Evolutionary conservation across 1,140 invertebrate genomes (phyloP), one percentile per base, ranked within the genome.

Genomic region (Cydia amplana): DNA sequence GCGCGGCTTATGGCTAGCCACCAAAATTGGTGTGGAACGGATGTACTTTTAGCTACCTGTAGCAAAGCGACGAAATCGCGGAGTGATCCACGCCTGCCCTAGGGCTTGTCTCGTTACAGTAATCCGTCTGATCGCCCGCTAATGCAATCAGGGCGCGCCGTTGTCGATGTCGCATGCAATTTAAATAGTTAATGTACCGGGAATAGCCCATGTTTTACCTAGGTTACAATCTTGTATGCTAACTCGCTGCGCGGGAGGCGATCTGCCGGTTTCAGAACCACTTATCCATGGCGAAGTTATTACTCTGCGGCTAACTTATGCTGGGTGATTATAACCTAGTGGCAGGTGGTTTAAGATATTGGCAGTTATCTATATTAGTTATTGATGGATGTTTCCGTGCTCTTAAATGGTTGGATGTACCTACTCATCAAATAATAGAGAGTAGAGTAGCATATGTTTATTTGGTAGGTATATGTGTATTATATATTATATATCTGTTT

Each of bases 91-190:
- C n/a, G n/a, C n/a, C n/a, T n/a, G n/a, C n/a, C 12, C n/a, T 14
- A 32, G 23, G 64, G 23, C 32, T 40, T n/a, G 64, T 67, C 40
- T 70, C 65, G 65, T 70, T 70, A 70, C 32, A 70, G 12, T 70
- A 70, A 40, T 70, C 32, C 65, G 28, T 43, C 36, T 70, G 65
- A 70, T 70, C 36, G n/a, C 64, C 64, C 64, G 7, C 28, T 36
- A 18, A 36, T 10, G 16, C 28, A 36, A 67, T 28, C 25, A 28
- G 32, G 65, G 65, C 18, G 65, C 32, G 65, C 65, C 65, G 64
- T 32, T 36, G 65, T 70, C 65, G 64, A n/a, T 36, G 65, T 70
- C 65, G 65, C 16, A 70, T 23, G 65, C 65, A 70, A 70, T 70
- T 70, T 70, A 40, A 70, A 70, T 70, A 18, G 16, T 5, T 18